phyloP scores from a whole-genome alignment of 92 coral and sea anemone species.

The Phenganax subtilis region DNA sequence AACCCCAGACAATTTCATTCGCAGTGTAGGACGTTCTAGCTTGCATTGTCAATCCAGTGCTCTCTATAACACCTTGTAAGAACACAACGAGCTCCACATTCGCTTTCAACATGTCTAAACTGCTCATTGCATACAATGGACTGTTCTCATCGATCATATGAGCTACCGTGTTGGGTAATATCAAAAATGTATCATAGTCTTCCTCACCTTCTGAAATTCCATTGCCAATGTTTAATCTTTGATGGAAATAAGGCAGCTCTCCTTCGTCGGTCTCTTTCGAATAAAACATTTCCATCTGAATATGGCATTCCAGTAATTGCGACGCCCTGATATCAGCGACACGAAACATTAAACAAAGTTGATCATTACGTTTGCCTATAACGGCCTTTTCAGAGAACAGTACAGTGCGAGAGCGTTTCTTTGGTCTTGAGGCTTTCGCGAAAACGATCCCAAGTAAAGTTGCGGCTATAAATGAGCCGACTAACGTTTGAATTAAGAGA shows the following conservation, averaged over 20 bases:
- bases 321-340: constrained; percentile 79
- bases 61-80: constrained; percentile 87
- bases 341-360: constrained; percentile 84
- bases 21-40: constrained; percentile 87
- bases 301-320: constrained; percentile 44
- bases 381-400: constrained; percentile 84
- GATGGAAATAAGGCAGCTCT: constrained; percentile 65
- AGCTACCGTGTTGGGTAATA: constrained; percentile 78
- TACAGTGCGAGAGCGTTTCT: constrained; percentile 76
- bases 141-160: constrained; percentile 89
- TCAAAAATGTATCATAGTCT: constrained; percentile 65
- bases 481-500: constrained; percentile 65
- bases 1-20: constrained; percentile 88
- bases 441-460: constrained; percentile 81
- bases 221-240: constrained; percentile 63
- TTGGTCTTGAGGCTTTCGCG: constrained; percentile 89
- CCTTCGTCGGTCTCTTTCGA: constrained; percentile 56
- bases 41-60: constrained; percentile 83
- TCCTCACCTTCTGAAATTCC: constrained; percentile 63
- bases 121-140: constrained; percentile 82
- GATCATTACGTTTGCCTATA: constrained; percentile 78
- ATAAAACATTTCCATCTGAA: constrained; percentile 37
- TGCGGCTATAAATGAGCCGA: constrained; percentile 58
- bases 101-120: constrained; percentile 57
- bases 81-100: constrained; percentile 82